Base-by-base conservation (phyloP, 2,888 invertebrate species). In the Luperina testacea region DNA sequence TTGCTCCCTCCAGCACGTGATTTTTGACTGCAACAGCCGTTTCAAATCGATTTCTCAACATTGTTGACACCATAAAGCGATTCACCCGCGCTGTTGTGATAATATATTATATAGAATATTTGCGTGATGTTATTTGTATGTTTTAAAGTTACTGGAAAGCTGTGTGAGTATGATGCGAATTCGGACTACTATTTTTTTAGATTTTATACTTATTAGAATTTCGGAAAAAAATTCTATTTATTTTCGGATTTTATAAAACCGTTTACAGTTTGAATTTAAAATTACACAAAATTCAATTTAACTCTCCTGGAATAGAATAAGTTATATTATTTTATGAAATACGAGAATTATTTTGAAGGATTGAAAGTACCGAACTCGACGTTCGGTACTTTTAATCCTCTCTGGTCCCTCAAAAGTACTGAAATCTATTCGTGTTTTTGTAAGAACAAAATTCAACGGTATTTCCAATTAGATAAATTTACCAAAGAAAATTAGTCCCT, bases 241-340 rank as follows among this genome's bases (percentile, higher is more conserved):
- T n/a, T n/a, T n/a, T n/a, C n/a, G 13, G 17, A 42, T 72, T 13
- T 48, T 15, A 48, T 72, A 65, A 72, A 64, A n/a, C 38, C 38
- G n/a, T n/a, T 17, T 59, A 51, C 32, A 70, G 24, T 65, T 72
- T 65, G 17, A 76, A 51, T 42, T 27, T 51, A 17, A 77, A 42
- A 27, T 13, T 24, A 76, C 27, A 51, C 20, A n/a, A 38, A 48
- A n/a, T 59, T n/a, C 74, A 48, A 73, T 75, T 17, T 59, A 59
- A 45, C 51, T 27, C 48, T 42, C 27, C 24, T 76, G 24, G 51
- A 53, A 76, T 51, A 42, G 63, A 53, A 76, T 42, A 42, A 8
- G 27, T 57, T 17, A 42, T 24, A 51, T 57, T 57, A 57, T 38
- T 65, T 65, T 24, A 51, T 51, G 24, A 63, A 77, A 64, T n/a